These are phyloP conservation scores for Metellina segmentata DNA, from an alignment of 2,888 invertebrate species.

Conservation along the genomic window DNA sequence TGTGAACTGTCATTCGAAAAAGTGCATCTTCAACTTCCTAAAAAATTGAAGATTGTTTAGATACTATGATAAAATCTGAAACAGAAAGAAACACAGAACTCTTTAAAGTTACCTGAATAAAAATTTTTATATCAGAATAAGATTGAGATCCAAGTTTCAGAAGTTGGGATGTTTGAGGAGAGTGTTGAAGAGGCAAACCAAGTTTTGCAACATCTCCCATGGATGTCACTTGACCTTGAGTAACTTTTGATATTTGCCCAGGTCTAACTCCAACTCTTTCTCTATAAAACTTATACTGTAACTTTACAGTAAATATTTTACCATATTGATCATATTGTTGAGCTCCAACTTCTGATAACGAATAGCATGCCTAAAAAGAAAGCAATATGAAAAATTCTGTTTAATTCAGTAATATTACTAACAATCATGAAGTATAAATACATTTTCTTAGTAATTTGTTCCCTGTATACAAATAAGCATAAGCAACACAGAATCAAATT, in stretches of 20 bases:
- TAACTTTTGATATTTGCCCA: constrained; percentile 96
- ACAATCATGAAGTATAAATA: too few species aligned
- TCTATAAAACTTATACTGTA: constrained; percentile 98
- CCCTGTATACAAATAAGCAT: too few species aligned
- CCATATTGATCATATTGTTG: constrained; percentile 99
- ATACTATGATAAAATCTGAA: neutral
- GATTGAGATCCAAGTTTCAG: constrained; percentile 95
- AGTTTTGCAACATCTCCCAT: constrained; percentile 96
- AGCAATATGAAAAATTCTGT: neutral
- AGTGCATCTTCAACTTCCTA: constrained; percentile 92
- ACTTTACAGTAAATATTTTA: constrained; percentile 98
- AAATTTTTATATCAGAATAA: constrained; percentile 94
- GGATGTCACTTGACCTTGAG: constrained; percentile 91
- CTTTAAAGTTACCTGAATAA: constrained; percentile 85
- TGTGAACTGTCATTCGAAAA: constrained; percentile 90
- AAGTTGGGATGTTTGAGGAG: constrained; percentile 96
- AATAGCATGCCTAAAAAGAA: constrained; percentile 91
- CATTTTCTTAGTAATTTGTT: too few species aligned
- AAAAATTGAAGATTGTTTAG: neutral
- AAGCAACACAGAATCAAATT: too few species aligned
- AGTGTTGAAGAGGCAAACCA: constrained; percentile 97
- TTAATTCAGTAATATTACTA: too few species aligned
- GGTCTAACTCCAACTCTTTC: constrained; percentile 97
- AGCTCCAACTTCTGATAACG: constrained; percentile 93
- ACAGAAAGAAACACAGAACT: neutral